Conservation (phyloP, 2,113 vertebrate species). For the Phasianus colchicus region DNA sequence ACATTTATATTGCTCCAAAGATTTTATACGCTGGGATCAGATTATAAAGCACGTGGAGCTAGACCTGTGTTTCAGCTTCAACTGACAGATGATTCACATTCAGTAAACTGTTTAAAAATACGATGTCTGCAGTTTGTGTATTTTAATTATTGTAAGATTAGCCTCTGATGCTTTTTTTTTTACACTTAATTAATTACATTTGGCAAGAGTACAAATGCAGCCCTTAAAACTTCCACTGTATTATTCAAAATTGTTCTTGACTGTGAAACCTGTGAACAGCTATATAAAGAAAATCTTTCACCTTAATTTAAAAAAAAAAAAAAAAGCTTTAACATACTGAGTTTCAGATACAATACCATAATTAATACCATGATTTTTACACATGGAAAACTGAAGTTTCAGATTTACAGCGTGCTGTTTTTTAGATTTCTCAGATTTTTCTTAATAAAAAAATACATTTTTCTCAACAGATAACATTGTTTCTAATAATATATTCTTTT, state of each 20-base stretch:
- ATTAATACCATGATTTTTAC: background rate
- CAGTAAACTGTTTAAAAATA: background rate
- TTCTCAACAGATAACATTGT: background rate
- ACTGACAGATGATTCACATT: background rate
- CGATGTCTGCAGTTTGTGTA: background rate
- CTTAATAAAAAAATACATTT: background rate
- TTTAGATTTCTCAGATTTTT: background rate
- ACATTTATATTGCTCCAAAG: background rate
- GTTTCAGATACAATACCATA: background rate
- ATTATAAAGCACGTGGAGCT: background rate
- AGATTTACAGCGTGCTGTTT: background rate
- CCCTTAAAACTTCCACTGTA: background rate
- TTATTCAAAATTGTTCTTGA: background rate
- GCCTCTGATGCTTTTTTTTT: background rate
- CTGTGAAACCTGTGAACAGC: background rate
- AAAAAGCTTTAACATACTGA: background rate
- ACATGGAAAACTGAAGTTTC: background rate
- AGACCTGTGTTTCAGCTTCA: background rate
- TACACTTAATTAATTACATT: background rate
- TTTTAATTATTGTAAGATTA: conserved; percentile 22
- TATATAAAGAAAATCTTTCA: background rate
- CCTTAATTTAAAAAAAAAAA: background rate
- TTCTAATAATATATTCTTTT: background rate
- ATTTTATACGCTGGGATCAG: background rate
- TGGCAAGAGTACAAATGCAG: background rate